These are phyloP conservation scores for Diglossa cyanea DNA, from an alignment of 2,797 vertebrate genomes.

Conservation along the genomic window DNA sequence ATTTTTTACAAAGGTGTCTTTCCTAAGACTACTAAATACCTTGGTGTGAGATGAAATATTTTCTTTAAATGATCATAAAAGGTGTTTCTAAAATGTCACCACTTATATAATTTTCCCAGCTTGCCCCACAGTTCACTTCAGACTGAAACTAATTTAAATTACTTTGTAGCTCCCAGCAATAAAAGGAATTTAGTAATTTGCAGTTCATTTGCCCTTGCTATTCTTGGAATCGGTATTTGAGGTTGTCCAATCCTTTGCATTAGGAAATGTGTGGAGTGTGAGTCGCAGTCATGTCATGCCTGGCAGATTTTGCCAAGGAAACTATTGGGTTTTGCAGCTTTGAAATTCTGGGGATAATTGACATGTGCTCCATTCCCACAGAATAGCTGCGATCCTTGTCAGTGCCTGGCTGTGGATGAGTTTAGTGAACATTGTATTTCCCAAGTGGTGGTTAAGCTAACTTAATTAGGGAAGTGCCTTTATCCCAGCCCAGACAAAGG, in stretches of 20 bases:
- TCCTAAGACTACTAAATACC: not conserved
- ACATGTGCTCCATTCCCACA: slow-evolving; percentile 37
- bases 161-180: slow-evolving; percentile 65
- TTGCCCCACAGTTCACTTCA: slow-evolving; percentile 40
- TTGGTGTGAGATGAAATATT: slow-evolving; percentile 28
- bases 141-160: slow-evolving; percentile 63
- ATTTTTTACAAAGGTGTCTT: not conserved
- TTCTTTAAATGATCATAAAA: slow-evolving; percentile 54
- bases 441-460: slow-evolving; percentile 40
- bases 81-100: slow-evolving; percentile 46
- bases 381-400: not conserved
- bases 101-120: slow-evolving; percentile 56
- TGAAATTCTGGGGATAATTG: slow-evolving; percentile 63
- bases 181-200: slow-evolving; percentile 66
- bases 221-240: slow-evolving; percentile 55
- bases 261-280: not conserved
- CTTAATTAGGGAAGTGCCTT: slow-evolving; percentile 60
- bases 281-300: slow-evolving; percentile 55
- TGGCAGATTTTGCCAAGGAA: slow-evolving; percentile 61
- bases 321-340: slow-evolving; percentile 47
- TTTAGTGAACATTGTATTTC: slow-evolving; percentile 34
- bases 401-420: slow-evolving; percentile 26
- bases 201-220: slow-evolving; percentile 47
- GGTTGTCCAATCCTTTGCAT: slow-evolving; percentile 25
- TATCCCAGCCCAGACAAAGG: slow-evolving; percentile 40